Percentiles rank a stretch among this genome's conserved stretches.
Evolutionary conservation across 2,888 invertebrate species (phyloP).

Genomic region (Drosophila tanythrix): DNA sequence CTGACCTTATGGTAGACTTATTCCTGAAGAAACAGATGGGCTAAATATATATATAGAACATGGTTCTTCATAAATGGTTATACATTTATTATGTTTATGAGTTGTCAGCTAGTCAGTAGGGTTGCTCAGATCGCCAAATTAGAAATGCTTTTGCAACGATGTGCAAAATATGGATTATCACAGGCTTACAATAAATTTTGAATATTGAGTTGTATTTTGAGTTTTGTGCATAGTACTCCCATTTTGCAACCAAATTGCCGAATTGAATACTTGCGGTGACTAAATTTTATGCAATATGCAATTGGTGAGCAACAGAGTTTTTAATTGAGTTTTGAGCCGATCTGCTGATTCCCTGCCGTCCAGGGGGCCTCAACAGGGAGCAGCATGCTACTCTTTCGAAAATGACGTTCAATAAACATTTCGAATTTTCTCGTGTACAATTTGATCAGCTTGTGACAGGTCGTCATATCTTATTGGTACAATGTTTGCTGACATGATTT

Average conservation of each 20-base stretch:
- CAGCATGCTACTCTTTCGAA: background rate
- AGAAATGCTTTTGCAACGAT: background rate
- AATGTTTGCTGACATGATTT: background rate
- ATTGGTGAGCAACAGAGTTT: background rate
- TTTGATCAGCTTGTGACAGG: background rate
- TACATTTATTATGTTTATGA: background rate
- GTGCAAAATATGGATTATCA: background rate
- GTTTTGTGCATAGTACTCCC: background rate
- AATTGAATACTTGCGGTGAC: background rate
- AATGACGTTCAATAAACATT: background rate
- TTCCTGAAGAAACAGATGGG: background rate
- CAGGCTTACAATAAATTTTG: background rate
- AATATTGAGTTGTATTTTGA: background rate
- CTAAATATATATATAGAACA: background rate
- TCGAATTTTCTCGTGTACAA: conserved; percentile 12
- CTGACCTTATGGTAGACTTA: background rate
- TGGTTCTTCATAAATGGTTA: background rate
- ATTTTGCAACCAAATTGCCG: background rate
- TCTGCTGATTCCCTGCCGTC: too few species aligned
- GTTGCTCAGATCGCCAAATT: background rate
- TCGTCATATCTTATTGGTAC: background rate
- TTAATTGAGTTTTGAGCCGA: background rate
- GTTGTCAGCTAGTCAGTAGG: background rate
- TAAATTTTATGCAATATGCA: conserved; percentile 10
- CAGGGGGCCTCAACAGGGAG: background rate